A percentile compares a stretch with the other conserved stretches of the same genome.
Evolutionary conservation across 2,797 vertebrate genomes (phyloP).

Genomic region (Oreochromis grahami): DNA sequence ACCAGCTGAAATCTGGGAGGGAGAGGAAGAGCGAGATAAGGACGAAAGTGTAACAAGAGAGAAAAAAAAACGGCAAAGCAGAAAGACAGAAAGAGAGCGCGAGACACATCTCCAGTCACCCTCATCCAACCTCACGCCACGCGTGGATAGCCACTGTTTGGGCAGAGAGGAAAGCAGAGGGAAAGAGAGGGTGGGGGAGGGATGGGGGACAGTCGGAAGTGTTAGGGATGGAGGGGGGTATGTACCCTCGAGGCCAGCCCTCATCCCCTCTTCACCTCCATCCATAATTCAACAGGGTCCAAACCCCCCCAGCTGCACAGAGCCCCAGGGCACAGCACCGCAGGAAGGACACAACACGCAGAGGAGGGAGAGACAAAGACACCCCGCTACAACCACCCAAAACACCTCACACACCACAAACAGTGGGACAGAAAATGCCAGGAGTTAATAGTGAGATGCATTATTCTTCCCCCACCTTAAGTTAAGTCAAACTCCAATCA

Average conservation of each 20-base stretch:
- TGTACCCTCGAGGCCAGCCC: conserved; percentile 55
- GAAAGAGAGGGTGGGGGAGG: background rate
- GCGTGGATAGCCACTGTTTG: conserved; percentile 60
- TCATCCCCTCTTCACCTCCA: conserved; percentile 74
- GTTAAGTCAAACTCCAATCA: background rate
- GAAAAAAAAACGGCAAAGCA: conserved; percentile 5
- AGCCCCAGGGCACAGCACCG: conserved; percentile 49
- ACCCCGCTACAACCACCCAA: background rate
- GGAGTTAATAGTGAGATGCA: background rate
- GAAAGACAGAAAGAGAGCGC: conserved; percentile 14
- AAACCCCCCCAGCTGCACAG: background rate
- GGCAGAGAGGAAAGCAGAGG: conserved; percentile 21
- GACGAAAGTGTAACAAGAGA: conserved; percentile 36
- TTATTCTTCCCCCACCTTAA: background rate
- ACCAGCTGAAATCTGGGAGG: conserved; percentile 28
- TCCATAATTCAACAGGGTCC: conserved; percentile 79
- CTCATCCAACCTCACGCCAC: conserved; percentile 65
- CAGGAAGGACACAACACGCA: conserved; percentile 47
- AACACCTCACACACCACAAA: background rate
- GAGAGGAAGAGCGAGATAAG: conserved; percentile 32
- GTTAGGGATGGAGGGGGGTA: conserved; percentile 23
- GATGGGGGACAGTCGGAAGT: conserved; percentile 5
- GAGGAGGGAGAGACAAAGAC: conserved; percentile 39
- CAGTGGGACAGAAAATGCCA: background rate
- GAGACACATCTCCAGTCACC: conserved; percentile 57